Conservation (phyloP, 2,888 invertebrate genomes). For the Entomobrya proxima region DNA sequence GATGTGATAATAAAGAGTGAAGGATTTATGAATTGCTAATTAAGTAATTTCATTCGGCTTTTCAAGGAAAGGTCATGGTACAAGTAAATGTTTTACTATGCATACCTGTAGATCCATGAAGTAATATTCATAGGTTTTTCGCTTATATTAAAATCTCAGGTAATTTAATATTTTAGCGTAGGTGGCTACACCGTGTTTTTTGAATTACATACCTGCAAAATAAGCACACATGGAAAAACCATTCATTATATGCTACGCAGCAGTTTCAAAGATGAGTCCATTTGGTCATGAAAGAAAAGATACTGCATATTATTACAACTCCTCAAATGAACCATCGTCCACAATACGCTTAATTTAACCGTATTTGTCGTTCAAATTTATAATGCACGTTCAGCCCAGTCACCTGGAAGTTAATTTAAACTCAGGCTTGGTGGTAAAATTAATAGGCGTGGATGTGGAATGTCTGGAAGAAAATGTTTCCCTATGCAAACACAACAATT, state of each 20-base stretch:
- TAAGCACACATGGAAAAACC: not conserved
- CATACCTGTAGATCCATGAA: too few relatives aligned
- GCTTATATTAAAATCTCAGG: not conserved
- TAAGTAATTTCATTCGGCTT: constrained; percentile 16
- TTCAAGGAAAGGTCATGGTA: constrained; percentile 58
- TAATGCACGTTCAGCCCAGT: not conserved
- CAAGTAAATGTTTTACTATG: not conserved
- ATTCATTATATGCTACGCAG: too few relatives aligned
- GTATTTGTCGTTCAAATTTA: too few relatives aligned
- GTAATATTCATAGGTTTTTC: too few relatives aligned
- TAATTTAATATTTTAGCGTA: not conserved
- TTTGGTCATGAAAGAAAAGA: too few relatives aligned
- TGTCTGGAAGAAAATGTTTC: not conserved
- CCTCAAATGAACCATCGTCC: too few relatives aligned
- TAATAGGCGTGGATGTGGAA: too few relatives aligned
- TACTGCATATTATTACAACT: too few relatives aligned
- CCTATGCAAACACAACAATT: not conserved
- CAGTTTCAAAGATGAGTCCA: too few relatives aligned
- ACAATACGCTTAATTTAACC: too few relatives aligned
- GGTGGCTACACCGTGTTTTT: not conserved
- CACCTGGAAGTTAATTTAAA: not conserved
- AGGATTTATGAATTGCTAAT: constrained; percentile 39
- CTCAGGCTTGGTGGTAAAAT: not conserved
- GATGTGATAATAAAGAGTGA: constrained; percentile 50
- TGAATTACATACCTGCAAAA: not conserved